A percentile compares a stretch with the other conserved stretches of the same genome.
phyloP scores from a whole-genome alignment of 1,140 invertebrate genomes.

The Magallana gigas region DNA sequence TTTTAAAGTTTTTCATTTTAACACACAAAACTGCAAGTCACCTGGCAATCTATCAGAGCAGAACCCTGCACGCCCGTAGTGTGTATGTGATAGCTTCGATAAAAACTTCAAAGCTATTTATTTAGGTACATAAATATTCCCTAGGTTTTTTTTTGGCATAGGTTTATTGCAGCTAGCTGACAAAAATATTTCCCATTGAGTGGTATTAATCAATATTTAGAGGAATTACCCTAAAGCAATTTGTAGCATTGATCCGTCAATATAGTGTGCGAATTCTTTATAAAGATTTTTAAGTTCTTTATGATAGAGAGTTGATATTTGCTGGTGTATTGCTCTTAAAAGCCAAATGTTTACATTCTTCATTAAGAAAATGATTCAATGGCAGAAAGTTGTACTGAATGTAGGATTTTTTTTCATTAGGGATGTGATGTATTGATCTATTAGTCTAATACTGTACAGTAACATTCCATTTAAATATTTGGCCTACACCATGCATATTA shows the following conservation, averaged over 20 bases:
- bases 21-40: conserved; percentile 5
- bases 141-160: not conserved
- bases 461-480: not conserved
- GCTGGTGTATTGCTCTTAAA: not conserved
- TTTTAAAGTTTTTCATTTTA: not conserved
- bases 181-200: not conserved
- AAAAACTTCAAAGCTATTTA: conserved; percentile 28
- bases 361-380: not conserved
- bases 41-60: conserved; percentile 2
- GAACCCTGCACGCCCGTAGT: conserved; percentile 2
- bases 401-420: not conserved
- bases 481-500: not conserved
- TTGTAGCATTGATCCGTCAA: not conserved
- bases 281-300: not conserved
- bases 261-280: conserved; percentile 1
- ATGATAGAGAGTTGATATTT: not conserved
- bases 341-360: not conserved
- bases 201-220: conserved; percentile 27
- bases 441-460: not conserved
- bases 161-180: not conserved
- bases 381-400: not conserved
- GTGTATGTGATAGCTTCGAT: conserved; percentile 4
- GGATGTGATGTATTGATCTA: conserved; percentile 11
- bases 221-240: not conserved
- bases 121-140: conserved; percentile 14